phyloP scores from a whole-genome alignment of 2,797 vertebrate genomes.

The Karalla daura region DNA sequence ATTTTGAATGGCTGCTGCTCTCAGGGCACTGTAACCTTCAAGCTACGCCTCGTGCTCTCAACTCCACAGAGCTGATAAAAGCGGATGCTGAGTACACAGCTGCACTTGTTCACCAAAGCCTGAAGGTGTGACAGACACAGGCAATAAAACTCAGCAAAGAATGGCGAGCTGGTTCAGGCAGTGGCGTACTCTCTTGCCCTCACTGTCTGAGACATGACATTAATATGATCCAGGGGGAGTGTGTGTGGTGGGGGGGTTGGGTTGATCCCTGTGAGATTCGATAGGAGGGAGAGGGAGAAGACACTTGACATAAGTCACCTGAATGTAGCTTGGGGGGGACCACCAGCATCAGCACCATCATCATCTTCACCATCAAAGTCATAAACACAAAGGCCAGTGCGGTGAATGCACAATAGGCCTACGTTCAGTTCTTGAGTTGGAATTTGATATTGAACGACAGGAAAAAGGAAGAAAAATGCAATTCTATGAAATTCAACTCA shows the following conservation, averaged over 20 bases:
- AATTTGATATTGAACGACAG: too few relatives aligned
- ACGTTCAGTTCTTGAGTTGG: too few relatives aligned
- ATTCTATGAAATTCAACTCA: too few relatives aligned
- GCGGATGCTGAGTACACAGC: constrained; percentile 61
- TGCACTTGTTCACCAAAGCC: constrained; percentile 66
- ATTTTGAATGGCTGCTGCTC: constrained; percentile 43
- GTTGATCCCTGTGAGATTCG: constrained; percentile 47
- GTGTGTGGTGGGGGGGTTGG: constrained; percentile 52
- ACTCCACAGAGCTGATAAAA: constrained; percentile 61
- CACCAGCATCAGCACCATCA: constrained; percentile 26
- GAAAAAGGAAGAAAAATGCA: too few relatives aligned
- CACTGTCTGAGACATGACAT: constrained; percentile 62
- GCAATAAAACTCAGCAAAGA: constrained; percentile 72
- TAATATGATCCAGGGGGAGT: constrained; percentile 50
- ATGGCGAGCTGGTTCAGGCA: constrained; percentile 36
- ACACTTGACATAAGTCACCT: constrained; percentile 76
- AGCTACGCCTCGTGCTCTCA: constrained; percentile 51
- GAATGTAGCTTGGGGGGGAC: constrained; percentile 39
- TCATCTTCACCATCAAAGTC: constrained; percentile 28
- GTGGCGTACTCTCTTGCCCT: constrained; percentile 37
- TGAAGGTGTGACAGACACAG: constrained; percentile 75
- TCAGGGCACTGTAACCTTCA: constrained; percentile 62
- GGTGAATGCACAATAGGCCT: constrained; percentile 2
- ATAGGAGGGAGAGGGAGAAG: constrained; percentile 33
- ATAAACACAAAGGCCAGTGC: constrained; percentile 36